Evolutionary conservation across 2,888 invertebrate genomes (phyloP), one percentile per base, ranked within the genome.

Genomic region (Tethea ocularis): DNA sequence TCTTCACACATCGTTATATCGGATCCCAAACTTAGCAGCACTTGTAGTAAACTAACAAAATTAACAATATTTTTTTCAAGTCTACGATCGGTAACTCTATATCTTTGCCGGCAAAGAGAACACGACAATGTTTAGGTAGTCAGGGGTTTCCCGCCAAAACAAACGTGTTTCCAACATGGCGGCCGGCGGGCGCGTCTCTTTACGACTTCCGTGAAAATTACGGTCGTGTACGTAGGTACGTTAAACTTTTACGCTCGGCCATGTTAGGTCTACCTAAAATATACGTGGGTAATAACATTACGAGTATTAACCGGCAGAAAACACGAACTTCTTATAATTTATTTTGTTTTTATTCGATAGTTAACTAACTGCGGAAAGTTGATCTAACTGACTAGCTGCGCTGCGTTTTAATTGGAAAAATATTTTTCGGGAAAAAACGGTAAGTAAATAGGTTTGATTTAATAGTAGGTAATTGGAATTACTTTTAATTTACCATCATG

Each of bases 121-220:
- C 33, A 51, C 51, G 41, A 60, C 63, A 63, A 58, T 63, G 62
- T 62, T 46, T 46, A 53, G 29, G 36, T 22, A 51, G 58, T 24
- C 59, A 57, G 64, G 67, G 71, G 64, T 78, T 75, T 85, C 84
- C 87, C 89, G 85, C 87, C 84, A 83, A 88, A 88, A 88, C 83
- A 76, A 52, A 70, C 79, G 78, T 72, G 69, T 82, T 86, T 82
- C 75, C 84, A 89, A 88, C 79, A 89, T 89, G 86, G 88, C 86
- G 77, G 82, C 46, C 66, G 72, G 74, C 71, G 73, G 72, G 75
- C 78, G 78, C 75, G 79, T 80, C 85, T 84, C 81, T 91, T 91
- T 91, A 91, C 87, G 91, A 88, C 85, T 87, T 84, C 81, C 83
- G 80, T 82, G 87, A 83, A 90, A 89, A 90, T 89, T 91, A 89